These are phyloP conservation scores for Ancistrus triradiatus DNA, from an alignment of 2,113 vertebrate species.

Conservation along the genomic window DNA sequence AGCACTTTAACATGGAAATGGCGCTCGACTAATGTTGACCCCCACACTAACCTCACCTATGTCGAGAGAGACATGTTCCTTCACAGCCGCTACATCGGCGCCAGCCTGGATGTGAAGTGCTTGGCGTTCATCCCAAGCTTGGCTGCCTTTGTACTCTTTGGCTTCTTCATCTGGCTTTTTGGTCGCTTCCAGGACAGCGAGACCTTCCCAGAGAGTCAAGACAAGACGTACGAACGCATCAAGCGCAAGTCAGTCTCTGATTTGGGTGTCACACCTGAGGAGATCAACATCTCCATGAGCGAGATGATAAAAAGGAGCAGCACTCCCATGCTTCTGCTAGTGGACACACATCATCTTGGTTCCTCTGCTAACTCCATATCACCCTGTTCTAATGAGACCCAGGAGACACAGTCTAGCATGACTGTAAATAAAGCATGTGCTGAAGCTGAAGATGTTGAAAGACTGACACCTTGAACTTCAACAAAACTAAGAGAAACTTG, in stretches of 20 bases:
- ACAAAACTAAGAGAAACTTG: constrained; percentile 15
- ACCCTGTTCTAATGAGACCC: constrained; percentile 58
- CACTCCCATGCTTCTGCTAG: constrained; percentile 76
- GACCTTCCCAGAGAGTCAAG: constrained; percentile 84
- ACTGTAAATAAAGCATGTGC: constrained; percentile 48
- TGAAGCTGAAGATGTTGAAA: constrained; percentile 55
- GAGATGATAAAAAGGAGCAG: constrained; percentile 69
- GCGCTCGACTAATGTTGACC: constrained; percentile 82
- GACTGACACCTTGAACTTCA: constrained; percentile 53
- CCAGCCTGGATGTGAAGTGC: constrained; percentile 88
- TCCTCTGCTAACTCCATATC: constrained; percentile 57
- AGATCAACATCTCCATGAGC: constrained; percentile 74
- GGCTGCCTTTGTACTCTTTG: constrained; percentile 88
- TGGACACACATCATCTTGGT: constrained; percentile 68
- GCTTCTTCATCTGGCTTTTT: constrained; percentile 93
- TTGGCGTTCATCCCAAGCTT: constrained; percentile 93
- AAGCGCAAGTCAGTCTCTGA: constrained; percentile 89
- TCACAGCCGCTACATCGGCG: constrained; percentile 86
- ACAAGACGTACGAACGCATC: constrained; percentile 89
- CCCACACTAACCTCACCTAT: constrained; percentile 80
- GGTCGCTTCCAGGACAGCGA: constrained; percentile 93
- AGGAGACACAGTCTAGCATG: constrained; percentile 58
- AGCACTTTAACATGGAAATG: constrained; percentile 90
- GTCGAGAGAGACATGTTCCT: constrained; percentile 86
- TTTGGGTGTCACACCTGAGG: constrained; percentile 84